Base-by-base conservation (phyloP, 1,140 invertebrate genomes). In the Drosophila kurseongensis region DNA sequence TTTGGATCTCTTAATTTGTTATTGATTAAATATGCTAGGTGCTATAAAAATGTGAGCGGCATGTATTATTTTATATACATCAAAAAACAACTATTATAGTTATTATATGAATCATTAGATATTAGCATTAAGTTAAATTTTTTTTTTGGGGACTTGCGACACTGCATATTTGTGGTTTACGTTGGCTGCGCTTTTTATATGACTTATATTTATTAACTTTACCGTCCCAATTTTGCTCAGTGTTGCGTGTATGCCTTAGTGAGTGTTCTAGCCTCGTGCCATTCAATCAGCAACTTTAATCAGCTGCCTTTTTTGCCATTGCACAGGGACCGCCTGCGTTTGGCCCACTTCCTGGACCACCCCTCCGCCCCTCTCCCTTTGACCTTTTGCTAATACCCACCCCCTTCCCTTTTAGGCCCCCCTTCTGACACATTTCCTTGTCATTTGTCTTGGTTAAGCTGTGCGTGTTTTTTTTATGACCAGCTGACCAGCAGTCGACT, bases 391-490 rank as follows among this genome's bases (percentile, higher is more conserved):
- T 6, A 36, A n/a, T 18, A n/a, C 18, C 7, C 23, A 10, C 10
- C 4, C 35, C 44, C 14, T 27, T 7, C 42, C 13, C n/a, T 18
- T n/a, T 62, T 38, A 8, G 12, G 14, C 45, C 58, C 27, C 59
- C 62, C 59, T 48, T 71, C 36, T 76, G 78, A 86, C 82, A 88
- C 83, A 88, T 76, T 82, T 83, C 61, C 54, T 63, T 88, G 83
- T 66, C 78, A 79, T 88, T 82, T 86, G 69, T 82, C 83, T 76
- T 66, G 74, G 75, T 85, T 77, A 80, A 54, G 77, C 65, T 63
- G 54, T 40, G 44, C 27, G 48, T 44, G 62, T 45, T 38, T 66
- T 66, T 62, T 54, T 68, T 68, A 44, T 38, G 51, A 35, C 48
- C 29, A 40, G 10, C 42, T 45, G 56, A 29, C n/a, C n/a, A 38